Evolutionary conservation across 2,113 vertebrate genomes (phyloP).

Genomic region (Gorsachius goisagi): DNA sequence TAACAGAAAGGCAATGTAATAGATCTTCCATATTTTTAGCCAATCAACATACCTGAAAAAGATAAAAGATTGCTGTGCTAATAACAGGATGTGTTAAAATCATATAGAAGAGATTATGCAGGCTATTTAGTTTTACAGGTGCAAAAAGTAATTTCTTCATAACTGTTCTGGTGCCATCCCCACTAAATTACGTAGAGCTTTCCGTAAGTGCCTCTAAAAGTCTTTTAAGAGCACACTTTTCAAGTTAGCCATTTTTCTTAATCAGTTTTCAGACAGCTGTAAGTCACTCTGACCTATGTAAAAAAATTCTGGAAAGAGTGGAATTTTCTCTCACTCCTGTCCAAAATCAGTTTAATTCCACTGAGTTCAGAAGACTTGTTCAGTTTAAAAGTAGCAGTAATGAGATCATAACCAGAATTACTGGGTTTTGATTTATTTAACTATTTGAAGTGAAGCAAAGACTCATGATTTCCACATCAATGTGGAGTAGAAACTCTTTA

Average conservation of each 20-base stretch:
- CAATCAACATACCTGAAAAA: background rate
- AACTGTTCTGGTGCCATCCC: fast-evolving
- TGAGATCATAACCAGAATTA: background rate
- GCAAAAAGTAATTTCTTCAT: background rate
- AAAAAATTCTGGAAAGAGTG: background rate
- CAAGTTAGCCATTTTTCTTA: background rate
- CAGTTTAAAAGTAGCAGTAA: background rate
- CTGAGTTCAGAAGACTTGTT: background rate
- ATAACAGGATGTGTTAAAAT: background rate
- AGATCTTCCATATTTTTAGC: background rate
- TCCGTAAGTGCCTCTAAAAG: background rate
- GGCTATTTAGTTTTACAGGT: background rate
- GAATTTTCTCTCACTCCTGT: background rate
- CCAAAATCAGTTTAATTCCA: background rate
- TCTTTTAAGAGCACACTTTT: background rate
- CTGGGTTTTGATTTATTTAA: background rate
- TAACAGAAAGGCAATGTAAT: background rate
- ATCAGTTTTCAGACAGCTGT: background rate
- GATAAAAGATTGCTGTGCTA: background rate
- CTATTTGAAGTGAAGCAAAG: background rate
- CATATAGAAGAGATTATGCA: background rate
- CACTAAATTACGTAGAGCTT: background rate
- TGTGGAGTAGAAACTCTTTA: background rate
- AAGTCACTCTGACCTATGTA: background rate
- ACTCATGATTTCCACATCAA: background rate